Base-by-base conservation (phyloP, 2,797 vertebrate genomes). In the Falco berigora region DNA sequence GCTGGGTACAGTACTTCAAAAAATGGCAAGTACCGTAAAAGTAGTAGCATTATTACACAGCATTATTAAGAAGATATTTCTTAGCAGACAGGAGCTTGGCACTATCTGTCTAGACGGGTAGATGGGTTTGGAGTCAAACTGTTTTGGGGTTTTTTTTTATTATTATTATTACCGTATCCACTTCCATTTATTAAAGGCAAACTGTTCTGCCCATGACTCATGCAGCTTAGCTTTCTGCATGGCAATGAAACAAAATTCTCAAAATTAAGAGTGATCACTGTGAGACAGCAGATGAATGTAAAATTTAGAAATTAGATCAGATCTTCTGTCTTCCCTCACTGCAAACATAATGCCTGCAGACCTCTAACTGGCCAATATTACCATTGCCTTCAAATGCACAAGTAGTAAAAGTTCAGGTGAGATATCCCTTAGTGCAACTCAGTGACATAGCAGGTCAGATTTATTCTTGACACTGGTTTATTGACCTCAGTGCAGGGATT, bases 101-200 rank as follows among this genome's bases (percentile, higher is more conserved):
- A 94, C 93, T 95, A 61, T 86, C 93, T 92, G 92, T 96, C 73
- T 81, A 97, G 96, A 97, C 93, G 1, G 69, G 87, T 77, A 97
- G 97, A 97, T 96, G 95, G 92, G 68, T 95, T 96, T 92, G 79
- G 93, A 95, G 97, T 96, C 96, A 2, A 96, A 96, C 86, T 84
- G 84, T 83, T 40, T 42, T 81, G n/a, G n/a, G 80, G 61, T 64
- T 62, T 66, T 3, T 22, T 61, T 84, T 80, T 49, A 16, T 42
- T 78, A 8, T 88, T 81, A 44, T 93, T 92, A 94, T 94, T 95
- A 93, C 87, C 5, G 14, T 94, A 92, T 93, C 96, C 95, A 96
- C 96, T 96, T 80, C 89, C 46, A 96, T 94, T 95, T 97, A 96
- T 94, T 96, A 95, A 96, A 95, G 96, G 82, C 84, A 95, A 96